Percentiles rank a stretch among this genome's conserved stretches.
phyloP scores from a whole-genome alignment of 2,888 invertebrate genomes.

The Phyto melanocephala region DNA sequence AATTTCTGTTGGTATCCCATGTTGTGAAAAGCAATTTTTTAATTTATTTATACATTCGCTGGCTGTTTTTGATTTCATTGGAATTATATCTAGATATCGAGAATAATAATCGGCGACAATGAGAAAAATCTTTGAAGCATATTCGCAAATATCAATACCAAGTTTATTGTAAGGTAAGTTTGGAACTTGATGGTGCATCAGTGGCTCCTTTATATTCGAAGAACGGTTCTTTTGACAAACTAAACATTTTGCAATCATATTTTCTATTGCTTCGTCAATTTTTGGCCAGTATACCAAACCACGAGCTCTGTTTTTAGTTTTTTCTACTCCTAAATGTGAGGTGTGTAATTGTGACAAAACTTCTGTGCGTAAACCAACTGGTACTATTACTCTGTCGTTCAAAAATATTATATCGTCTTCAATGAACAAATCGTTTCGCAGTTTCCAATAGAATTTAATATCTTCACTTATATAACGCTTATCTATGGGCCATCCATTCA shows the following conservation, averaged over 20 bases:
- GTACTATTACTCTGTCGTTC: slow-evolving; percentile 59
- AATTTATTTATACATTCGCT: too few species aligned
- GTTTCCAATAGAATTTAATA: slow-evolving; percentile 67
- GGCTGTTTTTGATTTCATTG: slow-evolving; percentile 56
- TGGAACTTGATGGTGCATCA: slow-evolving; percentile 48
- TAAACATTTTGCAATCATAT: slow-evolving; percentile 42
- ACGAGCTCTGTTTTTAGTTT: slow-evolving; percentile 67
- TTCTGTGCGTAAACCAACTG: slow-evolving; percentile 43
- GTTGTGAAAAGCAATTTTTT: slow-evolving; percentile 59
- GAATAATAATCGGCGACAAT: slow-evolving; percentile 55
- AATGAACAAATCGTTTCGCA: too few species aligned
- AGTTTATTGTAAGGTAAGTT: not conserved
- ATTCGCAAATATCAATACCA: slow-evolving; percentile 55
- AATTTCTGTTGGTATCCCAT: slow-evolving; percentile 61
- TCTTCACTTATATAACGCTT: not conserved
- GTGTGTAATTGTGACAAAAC: slow-evolving; percentile 46
- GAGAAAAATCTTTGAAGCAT: slow-evolving; percentile 37
- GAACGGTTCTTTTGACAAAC: slow-evolving; percentile 49
- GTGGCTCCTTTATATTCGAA: slow-evolving; percentile 51
- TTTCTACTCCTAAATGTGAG: slow-evolving; percentile 66
- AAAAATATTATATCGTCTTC: slow-evolving; percentile 55
- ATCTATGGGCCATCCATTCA: slow-evolving; percentile 59
- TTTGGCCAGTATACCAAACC: slow-evolving; percentile 68
- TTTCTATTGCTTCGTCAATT: slow-evolving; percentile 64
- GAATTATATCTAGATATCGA: slow-evolving; percentile 61